These are phyloP conservation scores for Hypanus sabinus DNA, from an alignment of 2,113 vertebrate species.

Conservation along the genomic window DNA sequence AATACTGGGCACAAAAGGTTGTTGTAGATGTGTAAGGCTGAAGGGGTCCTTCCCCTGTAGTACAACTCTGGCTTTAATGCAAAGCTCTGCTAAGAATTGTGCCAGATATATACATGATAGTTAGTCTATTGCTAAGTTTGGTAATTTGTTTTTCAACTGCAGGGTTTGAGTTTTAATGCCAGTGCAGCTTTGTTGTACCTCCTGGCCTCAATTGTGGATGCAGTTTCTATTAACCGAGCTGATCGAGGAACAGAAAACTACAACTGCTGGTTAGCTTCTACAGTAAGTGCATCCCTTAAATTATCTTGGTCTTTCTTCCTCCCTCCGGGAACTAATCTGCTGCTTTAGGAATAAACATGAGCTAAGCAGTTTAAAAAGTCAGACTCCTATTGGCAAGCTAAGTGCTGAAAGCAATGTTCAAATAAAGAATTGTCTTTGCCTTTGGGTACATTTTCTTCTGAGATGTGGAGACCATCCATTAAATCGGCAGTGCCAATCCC, in stretches of 20 bases:
- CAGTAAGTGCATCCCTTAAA: slow-evolving; percentile 62
- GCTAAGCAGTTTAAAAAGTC: neutral
- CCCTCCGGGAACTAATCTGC: neutral
- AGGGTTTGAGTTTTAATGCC: slow-evolving; percentile 78
- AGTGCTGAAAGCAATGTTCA: neutral
- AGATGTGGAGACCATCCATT: neutral
- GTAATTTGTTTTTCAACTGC: slow-evolving; percentile 37
- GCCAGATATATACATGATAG: neutral
- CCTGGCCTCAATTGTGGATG: slow-evolving; percentile 69
- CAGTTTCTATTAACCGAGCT: slow-evolving; percentile 61
- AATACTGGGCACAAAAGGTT: too few relatives aligned
- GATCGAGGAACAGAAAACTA: slow-evolving; percentile 69
- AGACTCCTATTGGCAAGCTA: neutral
- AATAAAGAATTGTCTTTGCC: neutral
- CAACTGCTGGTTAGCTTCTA: slow-evolving; percentile 83
- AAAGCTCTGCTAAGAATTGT: neutral
- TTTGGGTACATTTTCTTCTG: neutral
- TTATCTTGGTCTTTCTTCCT: neutral
- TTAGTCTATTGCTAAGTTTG: neutral
- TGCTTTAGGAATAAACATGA: neutral
- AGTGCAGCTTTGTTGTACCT: slow-evolving; percentile 73
- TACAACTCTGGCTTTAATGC: neutral
- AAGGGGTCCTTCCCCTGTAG: too few relatives aligned
- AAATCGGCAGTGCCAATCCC: neutral
- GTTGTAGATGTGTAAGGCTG: too few relatives aligned